Percentiles rank a stretch among this genome's conserved stretches.
These are phyloP conservation scores for Syncerus caffer DNA, from an alignment of 2,797 vertebrate species.

Conservation along the genomic window DNA sequence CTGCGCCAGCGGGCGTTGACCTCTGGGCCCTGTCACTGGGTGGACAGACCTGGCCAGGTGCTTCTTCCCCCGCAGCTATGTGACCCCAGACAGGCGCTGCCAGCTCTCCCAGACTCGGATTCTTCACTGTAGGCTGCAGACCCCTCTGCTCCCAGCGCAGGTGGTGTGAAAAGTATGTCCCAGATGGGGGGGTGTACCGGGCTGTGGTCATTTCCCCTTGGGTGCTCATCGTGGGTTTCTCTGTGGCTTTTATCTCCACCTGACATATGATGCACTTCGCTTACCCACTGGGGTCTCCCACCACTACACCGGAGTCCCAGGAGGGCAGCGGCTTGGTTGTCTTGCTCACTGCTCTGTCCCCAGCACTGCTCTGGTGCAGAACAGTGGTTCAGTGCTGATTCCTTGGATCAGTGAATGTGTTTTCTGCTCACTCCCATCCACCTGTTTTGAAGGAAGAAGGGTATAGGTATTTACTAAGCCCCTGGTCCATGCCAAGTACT, in stretches of 20 bases:
- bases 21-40: background rate
- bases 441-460: background rate
- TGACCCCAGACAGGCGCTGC: background rate
- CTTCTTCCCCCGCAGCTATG: background rate
- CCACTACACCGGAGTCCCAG: background rate
- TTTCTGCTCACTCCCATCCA: background rate
- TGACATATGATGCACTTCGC: fast-evolving
- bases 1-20: background rate
- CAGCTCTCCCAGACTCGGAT: background rate
- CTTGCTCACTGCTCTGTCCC: background rate
- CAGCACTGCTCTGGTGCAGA: background rate
- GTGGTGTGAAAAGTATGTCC: no score
- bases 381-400: background rate
- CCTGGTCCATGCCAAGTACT: background rate
- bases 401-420: background rate
- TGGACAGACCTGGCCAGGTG: no score
- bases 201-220: no score
- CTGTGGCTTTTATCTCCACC: background rate
- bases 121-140: background rate
- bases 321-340: background rate
- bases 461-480: background rate
- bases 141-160: no score
- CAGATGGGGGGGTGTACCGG: fast-evolving
- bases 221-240: background rate
- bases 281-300: background rate